Conservation (phyloP, 2,797 vertebrate genomes). For the Ceyx erithaca region DNA sequence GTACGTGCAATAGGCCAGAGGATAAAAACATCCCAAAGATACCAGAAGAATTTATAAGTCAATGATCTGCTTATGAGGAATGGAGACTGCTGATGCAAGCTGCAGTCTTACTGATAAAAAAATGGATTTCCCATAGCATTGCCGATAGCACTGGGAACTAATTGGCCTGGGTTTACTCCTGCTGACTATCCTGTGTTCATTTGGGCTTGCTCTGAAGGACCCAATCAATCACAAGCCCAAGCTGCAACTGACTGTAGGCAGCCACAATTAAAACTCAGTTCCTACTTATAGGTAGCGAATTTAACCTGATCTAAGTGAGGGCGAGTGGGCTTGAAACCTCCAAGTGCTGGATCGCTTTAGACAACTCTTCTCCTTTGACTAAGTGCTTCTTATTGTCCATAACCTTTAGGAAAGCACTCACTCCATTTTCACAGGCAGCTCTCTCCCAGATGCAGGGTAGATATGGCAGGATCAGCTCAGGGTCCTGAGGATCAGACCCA, state of each 20-base stretch:
- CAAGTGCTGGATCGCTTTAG: background rate
- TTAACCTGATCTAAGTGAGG: conserved; percentile 1
- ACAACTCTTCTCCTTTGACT: background rate
- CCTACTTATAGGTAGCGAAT: conserved; percentile 24
- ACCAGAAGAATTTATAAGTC: conserved; percentile 47
- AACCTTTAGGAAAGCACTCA: background rate
- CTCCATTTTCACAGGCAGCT: accelerated
- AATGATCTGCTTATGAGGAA: conserved; percentile 43
- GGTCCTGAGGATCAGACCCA: background rate
- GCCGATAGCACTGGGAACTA: conserved; percentile 21
- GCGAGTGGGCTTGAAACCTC: background rate
- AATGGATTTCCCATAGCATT: conserved; percentile 51
- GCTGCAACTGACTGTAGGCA: conserved; percentile 17
- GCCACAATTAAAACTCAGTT: conserved; percentile 58
- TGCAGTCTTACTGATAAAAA: conserved; percentile 57
- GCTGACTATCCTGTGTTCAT: conserved; percentile 34
- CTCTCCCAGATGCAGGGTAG: background rate
- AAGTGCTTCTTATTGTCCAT: background rate
- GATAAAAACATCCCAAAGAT: conserved; percentile 25
- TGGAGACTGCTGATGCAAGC: conserved; percentile 39
- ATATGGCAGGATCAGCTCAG: background rate
- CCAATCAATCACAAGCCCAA: conserved; percentile 50
- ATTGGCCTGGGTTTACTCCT: conserved; percentile 51
- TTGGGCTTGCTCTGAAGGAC: conserved; percentile 25
- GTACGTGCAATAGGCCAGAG: background rate